phyloP scores from a whole-genome alignment of 2,797 vertebrate genomes.

The Geotrypetes seraphini region DNA sequence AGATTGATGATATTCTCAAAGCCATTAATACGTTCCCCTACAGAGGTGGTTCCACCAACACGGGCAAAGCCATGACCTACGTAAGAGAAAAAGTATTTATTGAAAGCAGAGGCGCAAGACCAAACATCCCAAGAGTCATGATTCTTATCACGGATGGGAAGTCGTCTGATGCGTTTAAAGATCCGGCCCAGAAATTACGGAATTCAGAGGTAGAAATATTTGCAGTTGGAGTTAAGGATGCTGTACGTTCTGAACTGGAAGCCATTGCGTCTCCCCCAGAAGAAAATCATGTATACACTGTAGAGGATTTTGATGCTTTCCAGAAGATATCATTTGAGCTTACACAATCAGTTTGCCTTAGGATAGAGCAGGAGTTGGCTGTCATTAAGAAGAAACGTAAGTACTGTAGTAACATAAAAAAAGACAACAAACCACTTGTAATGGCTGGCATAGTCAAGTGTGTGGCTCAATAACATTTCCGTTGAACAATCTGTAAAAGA shows the following conservation, averaged over 20 bases:
- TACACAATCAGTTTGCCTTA: conserved; percentile 87
- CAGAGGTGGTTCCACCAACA: conserved; percentile 94
- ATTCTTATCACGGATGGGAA: conserved; percentile 97
- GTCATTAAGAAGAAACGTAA: conserved; percentile 79
- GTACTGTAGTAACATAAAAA: no score
- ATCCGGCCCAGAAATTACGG: conserved; percentile 75
- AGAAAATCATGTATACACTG: conserved; percentile 89
- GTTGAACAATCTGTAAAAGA: no score
- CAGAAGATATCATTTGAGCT: conserved; percentile 92
- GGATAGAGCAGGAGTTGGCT: conserved; percentile 85
- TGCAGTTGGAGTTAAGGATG: conserved; percentile 93
- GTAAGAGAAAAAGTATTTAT: conserved; percentile 85
- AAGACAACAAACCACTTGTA: no score
- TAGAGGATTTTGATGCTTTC: conserved; percentile 96
- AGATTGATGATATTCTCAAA: conserved; percentile 69
- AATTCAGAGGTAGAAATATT: conserved; percentile 88
- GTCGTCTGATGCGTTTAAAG: conserved; percentile 88
- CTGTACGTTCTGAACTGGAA: conserved; percentile 82
- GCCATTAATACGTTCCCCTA: conserved; percentile 89
- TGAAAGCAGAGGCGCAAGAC: conserved; percentile 67
- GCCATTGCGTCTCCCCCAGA: conserved; percentile 82
- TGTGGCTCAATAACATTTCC: no score
- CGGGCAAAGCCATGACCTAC: conserved; percentile 90
- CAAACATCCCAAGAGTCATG: conserved; percentile 80
- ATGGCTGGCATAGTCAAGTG: no score